Percentiles rank a stretch among this genome's conserved stretches.
Conservation (phyloP, 2,888 invertebrate species). For the Cheilosia variabilis region DNA sequence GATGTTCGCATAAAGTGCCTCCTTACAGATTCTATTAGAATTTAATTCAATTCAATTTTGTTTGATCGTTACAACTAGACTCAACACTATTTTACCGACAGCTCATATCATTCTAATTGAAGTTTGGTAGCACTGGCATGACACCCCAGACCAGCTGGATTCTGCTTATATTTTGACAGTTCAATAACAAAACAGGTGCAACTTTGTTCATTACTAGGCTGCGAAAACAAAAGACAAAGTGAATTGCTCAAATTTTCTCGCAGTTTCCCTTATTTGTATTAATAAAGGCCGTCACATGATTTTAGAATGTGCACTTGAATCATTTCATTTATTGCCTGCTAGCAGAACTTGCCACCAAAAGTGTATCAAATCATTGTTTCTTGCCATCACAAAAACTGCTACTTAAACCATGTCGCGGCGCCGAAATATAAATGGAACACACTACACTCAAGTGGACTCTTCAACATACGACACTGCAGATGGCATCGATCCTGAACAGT, state of each 20-base stretch:
- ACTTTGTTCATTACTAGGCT: not conserved
- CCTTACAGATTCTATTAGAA: too few species aligned
- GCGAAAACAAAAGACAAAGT: constrained; percentile 35
- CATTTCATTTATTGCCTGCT: not conserved
- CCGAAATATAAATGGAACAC: constrained; percentile 38
- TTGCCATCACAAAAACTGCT: constrained; percentile 10
- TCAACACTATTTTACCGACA: not conserved
- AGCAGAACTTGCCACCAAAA: constrained; percentile 2
- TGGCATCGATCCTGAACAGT: constrained; percentile 83
- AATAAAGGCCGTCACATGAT: constrained; percentile 33
- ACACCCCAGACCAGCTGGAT: constrained; percentile 9
- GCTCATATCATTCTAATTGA: too few species aligned
- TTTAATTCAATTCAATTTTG: too few species aligned
- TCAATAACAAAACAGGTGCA: constrained; percentile 21
- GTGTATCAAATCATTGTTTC: not conserved
- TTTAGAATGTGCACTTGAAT: constrained; percentile 29
- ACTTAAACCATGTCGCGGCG: constrained; percentile 49
- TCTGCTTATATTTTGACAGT: constrained; percentile 14
- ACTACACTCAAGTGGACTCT: constrained; percentile 30
- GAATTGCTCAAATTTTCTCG: not conserved
- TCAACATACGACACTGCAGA: constrained; percentile 52
- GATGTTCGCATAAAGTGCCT: too few species aligned
- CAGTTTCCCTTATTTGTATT: constrained; percentile 14
- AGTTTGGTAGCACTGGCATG: not conserved
- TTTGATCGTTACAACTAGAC: too few species aligned